Conservation (phyloP, 2,797 vertebrate genomes). For the Falco naumanni region DNA sequence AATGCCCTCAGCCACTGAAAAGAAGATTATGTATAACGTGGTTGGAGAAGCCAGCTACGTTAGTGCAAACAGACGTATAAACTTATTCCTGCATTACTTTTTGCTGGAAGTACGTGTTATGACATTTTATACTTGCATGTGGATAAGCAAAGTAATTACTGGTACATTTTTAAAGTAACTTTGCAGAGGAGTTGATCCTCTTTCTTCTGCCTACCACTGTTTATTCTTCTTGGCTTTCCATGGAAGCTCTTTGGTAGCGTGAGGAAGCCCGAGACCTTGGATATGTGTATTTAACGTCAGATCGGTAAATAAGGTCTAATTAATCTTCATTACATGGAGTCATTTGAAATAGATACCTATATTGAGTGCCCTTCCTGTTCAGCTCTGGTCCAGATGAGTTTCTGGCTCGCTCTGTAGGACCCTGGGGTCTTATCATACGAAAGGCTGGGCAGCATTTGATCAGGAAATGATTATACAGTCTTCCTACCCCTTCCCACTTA, state of each 20-base stretch:
- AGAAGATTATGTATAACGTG: not conserved
- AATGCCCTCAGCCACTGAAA: constrained; percentile 23
- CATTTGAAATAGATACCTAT: constrained; percentile 63
- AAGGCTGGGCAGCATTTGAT: constrained; percentile 35
- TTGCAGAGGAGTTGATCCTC: not conserved
- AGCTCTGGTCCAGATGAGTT: constrained; percentile 57
- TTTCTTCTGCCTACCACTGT: not conserved
- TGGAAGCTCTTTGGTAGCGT: not conserved
- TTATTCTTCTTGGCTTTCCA: not conserved
- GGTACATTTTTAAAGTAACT: not conserved
- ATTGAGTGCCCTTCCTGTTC: constrained; percentile 59
- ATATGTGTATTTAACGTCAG: constrained; percentile 52
- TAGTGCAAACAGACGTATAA: constrained; percentile 3
- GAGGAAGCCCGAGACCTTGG: constrained; percentile 38
- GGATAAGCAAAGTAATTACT: not conserved
- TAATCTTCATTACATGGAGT: constrained; percentile 69
- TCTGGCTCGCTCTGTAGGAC: constrained; percentile 53
- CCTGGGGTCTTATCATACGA: constrained; percentile 44
- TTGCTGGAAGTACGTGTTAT: not conserved
- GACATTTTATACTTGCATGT: not conserved
- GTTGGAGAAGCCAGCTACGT: constrained; percentile 29
- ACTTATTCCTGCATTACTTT: not conserved
- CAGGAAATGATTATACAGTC: constrained; percentile 44
- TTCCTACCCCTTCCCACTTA: not conserved
- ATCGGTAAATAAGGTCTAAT: constrained; percentile 52